Percentiles rank a stretch among this genome's conserved stretches.
Evolutionary conservation across 1,140 invertebrate species (phyloP).

Genomic region (Diachasmimorpha longicaudata): DNA sequence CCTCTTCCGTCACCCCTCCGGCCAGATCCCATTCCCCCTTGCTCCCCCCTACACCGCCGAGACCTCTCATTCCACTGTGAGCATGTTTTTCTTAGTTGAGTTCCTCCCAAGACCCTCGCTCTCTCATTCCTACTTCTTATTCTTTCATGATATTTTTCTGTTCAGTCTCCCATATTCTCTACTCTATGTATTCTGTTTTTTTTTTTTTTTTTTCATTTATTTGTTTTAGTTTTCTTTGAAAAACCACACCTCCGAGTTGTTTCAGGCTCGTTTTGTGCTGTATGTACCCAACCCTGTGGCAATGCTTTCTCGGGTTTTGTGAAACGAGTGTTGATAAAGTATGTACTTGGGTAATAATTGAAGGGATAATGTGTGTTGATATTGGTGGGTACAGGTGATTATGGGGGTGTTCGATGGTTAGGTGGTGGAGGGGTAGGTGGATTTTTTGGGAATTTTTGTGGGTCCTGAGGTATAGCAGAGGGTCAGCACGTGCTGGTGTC

Average conservation of each 20-base stretch:
- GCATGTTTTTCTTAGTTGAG: slow-evolving; percentile 11
- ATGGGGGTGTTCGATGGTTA: not conserved
- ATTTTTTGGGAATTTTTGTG: not conserved
- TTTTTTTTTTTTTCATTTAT: not conserved
- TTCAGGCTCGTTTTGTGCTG: not conserved
- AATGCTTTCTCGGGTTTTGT: not conserved
- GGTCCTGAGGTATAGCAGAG: no score
- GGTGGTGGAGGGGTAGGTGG: not conserved
- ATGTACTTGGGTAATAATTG: slow-evolving; percentile 7
- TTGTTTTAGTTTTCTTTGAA: not conserved
- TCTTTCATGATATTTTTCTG: slow-evolving; percentile 21
- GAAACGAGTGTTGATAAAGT: not conserved
- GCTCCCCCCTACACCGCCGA: slow-evolving; percentile 1
- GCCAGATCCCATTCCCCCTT: not conserved
- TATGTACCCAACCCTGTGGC: not conserved
- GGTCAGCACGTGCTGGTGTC: no score
- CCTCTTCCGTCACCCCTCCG: not conserved
- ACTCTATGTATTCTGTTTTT: not conserved
- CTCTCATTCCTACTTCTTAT: not conserved
- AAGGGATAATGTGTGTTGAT: slow-evolving; percentile 31
- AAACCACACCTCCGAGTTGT: not conserved
- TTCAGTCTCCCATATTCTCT: slow-evolving; percentile 12
- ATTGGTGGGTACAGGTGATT: slow-evolving; percentile 27
- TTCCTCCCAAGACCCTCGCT: slow-evolving; percentile 15
- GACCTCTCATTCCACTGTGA: slow-evolving; percentile 6